phyloP scores from a whole-genome alignment of 2,797 vertebrate genomes.

The Garrulus glandarius region DNA sequence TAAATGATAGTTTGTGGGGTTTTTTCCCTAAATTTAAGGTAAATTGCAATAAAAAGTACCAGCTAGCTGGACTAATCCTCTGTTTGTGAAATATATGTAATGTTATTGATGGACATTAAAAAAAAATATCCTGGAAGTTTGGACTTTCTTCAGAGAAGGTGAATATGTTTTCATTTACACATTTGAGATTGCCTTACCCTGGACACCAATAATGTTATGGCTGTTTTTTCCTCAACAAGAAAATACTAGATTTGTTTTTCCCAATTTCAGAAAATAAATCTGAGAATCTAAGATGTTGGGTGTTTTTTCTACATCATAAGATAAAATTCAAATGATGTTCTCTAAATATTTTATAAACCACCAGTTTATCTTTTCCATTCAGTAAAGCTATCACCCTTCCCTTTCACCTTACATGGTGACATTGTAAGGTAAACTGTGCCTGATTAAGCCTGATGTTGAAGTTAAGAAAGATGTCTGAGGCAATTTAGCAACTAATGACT shows the following conservation, averaged over 20 bases:
- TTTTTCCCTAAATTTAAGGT: not conserved
- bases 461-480: not conserved
- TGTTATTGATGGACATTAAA: not conserved
- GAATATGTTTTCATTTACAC: not conserved
- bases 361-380: not conserved
- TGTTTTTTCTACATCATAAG: not conserved
- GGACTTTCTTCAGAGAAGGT: not conserved
- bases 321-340: not conserved
- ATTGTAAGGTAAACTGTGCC: not conserved
- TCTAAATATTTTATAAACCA: not conserved
- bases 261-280: not conserved
- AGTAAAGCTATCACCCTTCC: not conserved
- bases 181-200: not conserved
- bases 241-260: not conserved
- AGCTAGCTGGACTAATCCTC: not conserved
- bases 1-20: not conserved
- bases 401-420: fast-evolving
- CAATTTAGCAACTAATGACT: not conserved
- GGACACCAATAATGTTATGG: not conserved
- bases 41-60: not conserved
- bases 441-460: not conserved
- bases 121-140: not conserved
- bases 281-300: not conserved
- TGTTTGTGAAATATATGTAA: not conserved
- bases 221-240: not conserved